Evolutionary conservation across 1,140 invertebrate species (phyloP).

Genomic region (Tetramorium alpestre): DNA sequence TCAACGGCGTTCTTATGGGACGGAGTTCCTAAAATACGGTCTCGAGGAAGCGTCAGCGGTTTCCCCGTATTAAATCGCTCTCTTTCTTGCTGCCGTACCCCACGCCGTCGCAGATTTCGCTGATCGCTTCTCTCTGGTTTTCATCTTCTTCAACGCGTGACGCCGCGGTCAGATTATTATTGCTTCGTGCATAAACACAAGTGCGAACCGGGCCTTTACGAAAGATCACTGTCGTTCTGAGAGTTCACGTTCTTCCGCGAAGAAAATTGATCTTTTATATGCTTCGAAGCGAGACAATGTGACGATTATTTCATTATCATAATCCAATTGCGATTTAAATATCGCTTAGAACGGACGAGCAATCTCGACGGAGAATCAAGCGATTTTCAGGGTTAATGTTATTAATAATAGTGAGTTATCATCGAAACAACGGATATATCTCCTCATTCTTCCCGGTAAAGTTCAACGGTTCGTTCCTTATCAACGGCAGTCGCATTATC

Average conservation of each 20-base stretch:
- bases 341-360: not conserved
- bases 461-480: conserved; percentile 53
- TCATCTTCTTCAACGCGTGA: conserved; percentile 4
- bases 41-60: conserved; percentile 28
- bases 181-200: conserved; percentile 3
- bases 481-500: conserved; percentile 44
- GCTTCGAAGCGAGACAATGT: not conserved
- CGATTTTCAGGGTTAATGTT: conserved; percentile 49
- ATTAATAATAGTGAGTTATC: conserved; percentile 41
- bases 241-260: conserved; percentile 14
- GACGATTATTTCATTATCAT: not conserved
- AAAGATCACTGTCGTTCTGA: not conserved
- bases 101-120: not conserved
- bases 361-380: not conserved
- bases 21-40: conserved; percentile 38
- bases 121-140: not conserved
- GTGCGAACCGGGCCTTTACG: not conserved
- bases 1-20: not conserved
- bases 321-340: not conserved
- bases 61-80: conserved; percentile 40
- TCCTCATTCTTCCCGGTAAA: conserved; percentile 45
- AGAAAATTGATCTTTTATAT: conserved; percentile 2
- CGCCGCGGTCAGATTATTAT: conserved; percentile 15
- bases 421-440: not conserved
- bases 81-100: not conserved